phyloP scores from a whole-genome alignment of 2,113 vertebrate genomes.

The Ptilonorhynchus violaceus region DNA sequence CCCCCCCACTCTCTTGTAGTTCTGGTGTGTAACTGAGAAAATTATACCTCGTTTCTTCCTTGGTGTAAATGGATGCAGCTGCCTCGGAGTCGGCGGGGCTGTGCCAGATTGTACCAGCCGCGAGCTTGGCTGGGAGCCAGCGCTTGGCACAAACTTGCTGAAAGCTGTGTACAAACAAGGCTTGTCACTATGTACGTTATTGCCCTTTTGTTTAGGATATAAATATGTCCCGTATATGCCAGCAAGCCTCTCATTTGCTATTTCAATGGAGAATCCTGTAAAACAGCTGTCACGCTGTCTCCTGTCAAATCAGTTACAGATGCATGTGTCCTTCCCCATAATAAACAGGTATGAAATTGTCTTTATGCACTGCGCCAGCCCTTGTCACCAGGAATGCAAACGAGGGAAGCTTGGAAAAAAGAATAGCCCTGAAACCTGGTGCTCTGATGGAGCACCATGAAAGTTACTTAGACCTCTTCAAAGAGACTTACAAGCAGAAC shows the following conservation, averaged over 20 bases:
- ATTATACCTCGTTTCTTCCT: conserved; percentile 17
- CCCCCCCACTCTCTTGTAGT: background rate
- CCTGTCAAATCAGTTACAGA: conserved; percentile 51
- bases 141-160: conserved; percentile 3
- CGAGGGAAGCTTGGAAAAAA: background rate
- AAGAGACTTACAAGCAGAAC: background rate
- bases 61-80: conserved; percentile 31
- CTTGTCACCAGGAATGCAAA: background rate
- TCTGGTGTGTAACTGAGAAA: conserved; percentile 10
- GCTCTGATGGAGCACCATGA: background rate
- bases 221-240: conserved; percentile 37
- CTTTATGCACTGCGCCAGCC: background rate
- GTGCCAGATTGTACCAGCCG: conserved; percentile 27
- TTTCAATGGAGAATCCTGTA: conserved; percentile 34
- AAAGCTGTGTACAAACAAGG: conserved; percentile 49
- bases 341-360: conserved; percentile 59
- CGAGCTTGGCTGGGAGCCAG: background rate
- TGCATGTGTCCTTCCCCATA: background rate
- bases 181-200: conserved; percentile 30
- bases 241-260: background rate
- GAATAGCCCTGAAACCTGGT: background rate
- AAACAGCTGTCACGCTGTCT: conserved; percentile 50
- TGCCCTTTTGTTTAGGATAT: conserved; percentile 55
- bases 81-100: background rate
- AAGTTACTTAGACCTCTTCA: background rate